A percentile compares a stretch with the other conserved stretches of the same genome.
phyloP scores from a whole-genome alignment of 2,888 invertebrate genomes.

The Cotesia congregata region DNA sequence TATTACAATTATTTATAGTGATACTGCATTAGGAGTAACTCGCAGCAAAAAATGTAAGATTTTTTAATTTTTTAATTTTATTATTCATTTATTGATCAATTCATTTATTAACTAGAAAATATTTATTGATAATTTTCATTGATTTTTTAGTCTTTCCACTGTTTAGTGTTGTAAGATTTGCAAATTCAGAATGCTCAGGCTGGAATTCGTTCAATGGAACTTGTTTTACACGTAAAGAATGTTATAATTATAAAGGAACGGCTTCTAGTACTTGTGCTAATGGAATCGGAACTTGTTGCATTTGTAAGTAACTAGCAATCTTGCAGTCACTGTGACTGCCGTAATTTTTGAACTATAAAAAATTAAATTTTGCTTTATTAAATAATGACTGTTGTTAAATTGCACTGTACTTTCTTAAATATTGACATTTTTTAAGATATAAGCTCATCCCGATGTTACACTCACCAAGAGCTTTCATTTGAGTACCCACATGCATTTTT shows the following conservation, averaged over 20 bases:
- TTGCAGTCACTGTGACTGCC: no score
- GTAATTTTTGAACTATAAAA: no score
- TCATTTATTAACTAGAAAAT: background rate
- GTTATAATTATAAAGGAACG: slow-evolving; percentile 79
- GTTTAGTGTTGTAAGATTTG: slow-evolving; percentile 83
- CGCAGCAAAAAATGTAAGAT: background rate
- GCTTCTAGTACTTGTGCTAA: slow-evolving; percentile 82
- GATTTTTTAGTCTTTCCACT: slow-evolving; percentile 75
- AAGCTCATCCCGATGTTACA: no score
- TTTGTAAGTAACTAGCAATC: slow-evolving; percentile 83
- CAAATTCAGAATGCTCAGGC: slow-evolving; percentile 79
- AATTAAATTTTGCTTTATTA: no score
- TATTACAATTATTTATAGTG: background rate
- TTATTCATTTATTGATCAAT: background rate
- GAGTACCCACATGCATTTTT: no score
- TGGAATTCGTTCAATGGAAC: slow-evolving; percentile 80
- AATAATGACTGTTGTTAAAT: no score
- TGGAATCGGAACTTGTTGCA: slow-evolving; percentile 84
- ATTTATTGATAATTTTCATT: background rate
- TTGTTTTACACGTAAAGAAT: slow-evolving; percentile 84
- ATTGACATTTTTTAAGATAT: no score
- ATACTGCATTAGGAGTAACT: background rate
- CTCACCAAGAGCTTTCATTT: no score
- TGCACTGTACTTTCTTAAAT: no score
- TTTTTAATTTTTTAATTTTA: no score